A percentile compares a stretch with the other conserved stretches of the same genome.
phyloP scores from a whole-genome alignment of 2,797 vertebrate genomes.

The Xyrichtys novacula region DNA sequence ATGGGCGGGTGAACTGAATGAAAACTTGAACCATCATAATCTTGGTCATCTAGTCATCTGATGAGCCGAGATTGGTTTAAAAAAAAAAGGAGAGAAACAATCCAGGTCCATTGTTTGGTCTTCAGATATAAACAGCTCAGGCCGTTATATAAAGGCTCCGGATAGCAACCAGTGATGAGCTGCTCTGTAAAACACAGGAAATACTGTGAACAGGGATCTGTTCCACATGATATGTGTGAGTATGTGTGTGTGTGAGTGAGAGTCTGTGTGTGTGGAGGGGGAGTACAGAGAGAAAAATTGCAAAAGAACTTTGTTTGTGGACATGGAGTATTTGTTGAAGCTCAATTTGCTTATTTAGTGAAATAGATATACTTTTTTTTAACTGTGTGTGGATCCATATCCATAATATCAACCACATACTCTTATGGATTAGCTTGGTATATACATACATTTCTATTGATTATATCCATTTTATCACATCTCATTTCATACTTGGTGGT shows the following conservation, averaged over 20 bases:
- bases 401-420: too few species aligned
- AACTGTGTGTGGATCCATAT: background rate
- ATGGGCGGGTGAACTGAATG: slow-evolving; percentile 53
- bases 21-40: slow-evolving; percentile 72
- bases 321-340: slow-evolving; percentile 11
- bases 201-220: slow-evolving; percentile 77
- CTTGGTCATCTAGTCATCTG: slow-evolving; percentile 77
- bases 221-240: slow-evolving; percentile 72
- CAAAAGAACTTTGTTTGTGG: slow-evolving; percentile 56
- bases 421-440: too few species aligned
- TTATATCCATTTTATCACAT: too few species aligned
- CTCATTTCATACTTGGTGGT: too few species aligned
- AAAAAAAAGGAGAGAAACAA: slow-evolving; percentile 66
- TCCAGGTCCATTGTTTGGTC: slow-evolving; percentile 73
- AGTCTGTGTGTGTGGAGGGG: slow-evolving; percentile 12
- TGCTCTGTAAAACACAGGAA: slow-evolving; percentile 80
- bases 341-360: background rate
- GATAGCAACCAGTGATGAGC: slow-evolving; percentile 75
- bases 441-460: too few species aligned
- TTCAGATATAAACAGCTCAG: slow-evolving; percentile 73
- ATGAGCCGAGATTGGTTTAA: slow-evolving; percentile 68
- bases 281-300: slow-evolving; percentile 34
- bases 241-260: slow-evolving; percentile 37
- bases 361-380: background rate
- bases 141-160: slow-evolving; percentile 74